Evolutionary conservation across 2,888 invertebrate species (phyloP).

Genomic region (Idaea straminata): DNA sequence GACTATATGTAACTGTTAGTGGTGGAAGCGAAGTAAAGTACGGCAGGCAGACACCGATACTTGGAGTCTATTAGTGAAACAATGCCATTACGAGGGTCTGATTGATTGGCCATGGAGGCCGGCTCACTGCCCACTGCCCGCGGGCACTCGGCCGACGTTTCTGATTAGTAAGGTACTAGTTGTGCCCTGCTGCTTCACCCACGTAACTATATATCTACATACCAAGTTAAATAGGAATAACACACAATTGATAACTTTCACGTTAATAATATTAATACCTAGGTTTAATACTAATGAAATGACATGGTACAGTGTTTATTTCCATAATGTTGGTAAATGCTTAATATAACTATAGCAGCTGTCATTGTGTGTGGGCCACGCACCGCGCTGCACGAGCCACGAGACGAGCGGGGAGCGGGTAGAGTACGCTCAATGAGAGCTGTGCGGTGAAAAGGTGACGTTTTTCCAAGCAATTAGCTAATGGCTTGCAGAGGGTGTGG

Average conservation of each 20-base stretch:
- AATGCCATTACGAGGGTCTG: neutral
- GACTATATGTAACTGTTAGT: neutral
- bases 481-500: conserved; percentile 25
- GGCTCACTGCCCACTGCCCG: too few relatives aligned
- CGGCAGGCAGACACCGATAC: neutral
- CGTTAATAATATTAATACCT: too few relatives aligned
- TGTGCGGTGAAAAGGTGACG: conserved; percentile 30
- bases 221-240: too few relatives aligned
- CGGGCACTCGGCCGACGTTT: too few relatives aligned
- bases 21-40: neutral
- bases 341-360: neutral
- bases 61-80: neutral
- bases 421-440: conserved; percentile 8
- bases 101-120: neutral
- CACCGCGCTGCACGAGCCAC: conserved; percentile 10
- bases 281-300: too few relatives aligned
- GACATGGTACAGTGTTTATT: too few relatives aligned
- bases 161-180: too few relatives aligned
- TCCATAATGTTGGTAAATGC: neutral
- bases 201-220: too few relatives aligned
- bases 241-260: too few relatives aligned
- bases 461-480: conserved; percentile 50
- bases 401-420: conserved; percentile 8
- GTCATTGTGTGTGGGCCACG: neutral
- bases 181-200: too few relatives aligned